A percentile compares a stretch with the other conserved stretches of the same genome.
These are phyloP conservation scores for Cettia cetti DNA, from an alignment of 2,113 vertebrate species.

Conservation along the genomic window DNA sequence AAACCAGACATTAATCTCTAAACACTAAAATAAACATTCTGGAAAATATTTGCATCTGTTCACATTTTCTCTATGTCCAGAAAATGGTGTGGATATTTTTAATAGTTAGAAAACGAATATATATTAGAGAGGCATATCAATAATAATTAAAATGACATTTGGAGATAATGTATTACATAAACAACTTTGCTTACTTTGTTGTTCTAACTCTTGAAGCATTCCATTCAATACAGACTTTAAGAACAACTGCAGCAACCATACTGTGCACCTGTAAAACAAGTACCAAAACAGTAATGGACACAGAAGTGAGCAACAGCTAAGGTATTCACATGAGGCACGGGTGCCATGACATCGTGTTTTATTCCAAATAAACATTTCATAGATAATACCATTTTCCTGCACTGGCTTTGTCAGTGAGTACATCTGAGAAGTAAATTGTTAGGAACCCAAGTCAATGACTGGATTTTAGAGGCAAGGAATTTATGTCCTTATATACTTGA, in stretches of 20 bases:
- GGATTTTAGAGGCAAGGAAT: neutral
- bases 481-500: neutral
- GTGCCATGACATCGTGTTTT: neutral
- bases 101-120: neutral
- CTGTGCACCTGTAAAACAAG: neutral
- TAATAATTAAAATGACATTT: neutral
- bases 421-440: neutral
- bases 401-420: neutral
- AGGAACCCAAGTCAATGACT: accelerated
- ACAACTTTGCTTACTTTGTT: neutral
- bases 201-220: neutral
- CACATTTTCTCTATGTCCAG: neutral
- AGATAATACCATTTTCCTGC: neutral
- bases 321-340: neutral
- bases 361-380: neutral
- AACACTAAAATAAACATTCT: conserved; percentile 13
- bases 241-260: neutral
- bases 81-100: neutral
- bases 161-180: neutral
- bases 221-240: neutral
- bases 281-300: neutral
- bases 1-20: conserved; percentile 4
- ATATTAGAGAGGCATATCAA: neutral
- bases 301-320: neutral
- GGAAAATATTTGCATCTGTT: neutral